A percentile compares a stretch with the other conserved stretches of the same genome.
Evolutionary conservation across 2,888 invertebrate genomes (phyloP).

Genomic region (Nebria salina): DNA sequence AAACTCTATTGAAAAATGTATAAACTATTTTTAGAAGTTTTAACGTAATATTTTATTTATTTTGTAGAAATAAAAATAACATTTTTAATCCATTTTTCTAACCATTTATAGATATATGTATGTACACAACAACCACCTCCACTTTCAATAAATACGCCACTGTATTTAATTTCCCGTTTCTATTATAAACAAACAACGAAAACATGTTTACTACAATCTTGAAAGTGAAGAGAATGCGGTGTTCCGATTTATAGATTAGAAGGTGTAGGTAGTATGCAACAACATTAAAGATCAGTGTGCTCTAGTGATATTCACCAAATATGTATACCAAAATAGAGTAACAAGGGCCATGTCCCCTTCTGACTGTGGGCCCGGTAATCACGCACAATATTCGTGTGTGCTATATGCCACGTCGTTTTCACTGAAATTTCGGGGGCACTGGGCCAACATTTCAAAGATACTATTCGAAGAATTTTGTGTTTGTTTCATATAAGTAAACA

Average conservation of each 20-base stretch:
- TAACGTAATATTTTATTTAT: no score
- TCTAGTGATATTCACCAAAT: background rate
- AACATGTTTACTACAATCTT: background rate
- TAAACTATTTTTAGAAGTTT: no score
- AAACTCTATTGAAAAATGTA: no score
- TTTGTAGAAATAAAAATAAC: no score
- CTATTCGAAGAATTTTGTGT: background rate
- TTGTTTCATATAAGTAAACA: background rate
- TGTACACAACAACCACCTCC: no score
- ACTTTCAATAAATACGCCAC: no score
- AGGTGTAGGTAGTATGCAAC: background rate
- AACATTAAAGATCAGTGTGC: background rate
- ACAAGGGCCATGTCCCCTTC: background rate
- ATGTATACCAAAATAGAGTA: background rate
- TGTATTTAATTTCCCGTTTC: no score
- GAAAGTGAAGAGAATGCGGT: slow-evolving; percentile 1
- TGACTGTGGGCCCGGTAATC: background rate
- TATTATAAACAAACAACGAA: background rate
- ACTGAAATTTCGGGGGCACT: background rate
- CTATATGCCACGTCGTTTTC: background rate
- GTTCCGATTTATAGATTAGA: background rate
- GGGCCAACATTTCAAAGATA: background rate
- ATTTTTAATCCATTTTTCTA: no score
- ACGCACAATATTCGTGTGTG: background rate
- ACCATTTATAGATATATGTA: no score